phyloP scores from a whole-genome alignment of 2,797 vertebrate species.

The Rhyacichthys aspro region DNA sequence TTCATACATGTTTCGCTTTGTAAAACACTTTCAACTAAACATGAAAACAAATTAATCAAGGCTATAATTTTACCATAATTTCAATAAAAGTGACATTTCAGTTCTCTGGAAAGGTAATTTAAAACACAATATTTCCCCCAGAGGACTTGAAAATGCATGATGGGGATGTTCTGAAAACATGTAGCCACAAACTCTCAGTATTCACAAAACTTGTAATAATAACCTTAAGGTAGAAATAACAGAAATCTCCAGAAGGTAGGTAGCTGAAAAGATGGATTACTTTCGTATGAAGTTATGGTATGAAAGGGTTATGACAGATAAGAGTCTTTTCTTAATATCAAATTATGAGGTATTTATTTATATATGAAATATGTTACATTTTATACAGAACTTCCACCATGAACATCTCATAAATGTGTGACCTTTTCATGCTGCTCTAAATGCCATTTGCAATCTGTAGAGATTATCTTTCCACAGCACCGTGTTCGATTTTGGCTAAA shows the following conservation, averaged over 20 bases:
- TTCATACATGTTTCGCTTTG: no score
- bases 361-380: not conserved
- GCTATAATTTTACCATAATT: no score
- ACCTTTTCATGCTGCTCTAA: constrained; percentile 10
- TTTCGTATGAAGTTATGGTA: not conserved
- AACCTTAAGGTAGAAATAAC: not conserved
- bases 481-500: not conserved
- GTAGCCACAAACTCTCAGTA: not conserved
- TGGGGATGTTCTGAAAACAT: not conserved
- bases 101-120: no score
- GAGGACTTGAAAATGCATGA: not conserved
- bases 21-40: no score
- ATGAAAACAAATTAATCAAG: no score
- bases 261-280: not conserved
- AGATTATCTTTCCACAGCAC: not conserved
- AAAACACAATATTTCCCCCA: not conserved
- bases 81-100: no score
- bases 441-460: constrained; percentile 1
- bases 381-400: not conserved
- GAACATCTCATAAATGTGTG: constrained; percentile 1
- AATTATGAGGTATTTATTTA: not conserved
- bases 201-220: not conserved
- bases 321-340: not conserved
- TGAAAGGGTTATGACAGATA: not conserved
- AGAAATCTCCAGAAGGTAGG: not conserved